These are phyloP conservation scores for Crotalus viridis DNA, from an alignment of 2,113 vertebrate genomes.

Conservation along the genomic window DNA sequence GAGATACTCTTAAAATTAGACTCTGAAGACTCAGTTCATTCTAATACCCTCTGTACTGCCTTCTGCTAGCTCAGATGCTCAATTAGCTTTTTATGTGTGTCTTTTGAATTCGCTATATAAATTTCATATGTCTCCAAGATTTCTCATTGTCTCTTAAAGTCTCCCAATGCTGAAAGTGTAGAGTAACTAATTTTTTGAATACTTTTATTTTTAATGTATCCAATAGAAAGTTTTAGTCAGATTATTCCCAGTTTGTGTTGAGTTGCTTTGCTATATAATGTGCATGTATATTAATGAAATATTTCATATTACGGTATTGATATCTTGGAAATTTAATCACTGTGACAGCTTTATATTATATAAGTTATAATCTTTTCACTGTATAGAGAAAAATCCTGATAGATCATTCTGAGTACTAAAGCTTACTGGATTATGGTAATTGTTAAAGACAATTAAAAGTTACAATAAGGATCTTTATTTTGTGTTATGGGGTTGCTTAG, in stretches of 20 bases:
- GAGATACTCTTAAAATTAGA: neutral
- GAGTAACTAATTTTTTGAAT: conserved; percentile 40
- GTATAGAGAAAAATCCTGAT: conserved; percentile 69
- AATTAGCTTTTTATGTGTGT: neutral
- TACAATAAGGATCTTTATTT: conserved; percentile 64
- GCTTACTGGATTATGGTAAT: conserved; percentile 64
- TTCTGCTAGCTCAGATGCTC: neutral
- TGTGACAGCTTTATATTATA: conserved; percentile 60
- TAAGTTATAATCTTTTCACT: conserved; percentile 66
- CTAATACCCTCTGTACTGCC: neutral
- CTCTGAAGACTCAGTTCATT: conserved; percentile 8
- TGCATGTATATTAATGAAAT: conserved; percentile 54
- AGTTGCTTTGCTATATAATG: conserved; percentile 43
- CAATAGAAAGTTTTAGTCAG: conserved; percentile 39
- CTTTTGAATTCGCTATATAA: neutral
- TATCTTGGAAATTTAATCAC: conserved; percentile 63
- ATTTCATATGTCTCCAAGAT: conserved; percentile 21
- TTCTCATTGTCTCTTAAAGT: conserved; percentile 33
- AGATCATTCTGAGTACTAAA: conserved; percentile 68
- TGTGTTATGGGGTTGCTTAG: conserved; percentile 59
- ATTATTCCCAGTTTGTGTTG: conserved; percentile 44
- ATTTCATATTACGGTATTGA: conserved; percentile 62
- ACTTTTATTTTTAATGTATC: conserved; percentile 56
- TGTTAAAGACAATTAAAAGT: conserved; percentile 65
- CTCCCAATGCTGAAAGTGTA: conserved; percentile 5